These are phyloP conservation scores for Asteroscopus sphinx DNA, from an alignment of 2,888 invertebrate species.

Conservation along the genomic window DNA sequence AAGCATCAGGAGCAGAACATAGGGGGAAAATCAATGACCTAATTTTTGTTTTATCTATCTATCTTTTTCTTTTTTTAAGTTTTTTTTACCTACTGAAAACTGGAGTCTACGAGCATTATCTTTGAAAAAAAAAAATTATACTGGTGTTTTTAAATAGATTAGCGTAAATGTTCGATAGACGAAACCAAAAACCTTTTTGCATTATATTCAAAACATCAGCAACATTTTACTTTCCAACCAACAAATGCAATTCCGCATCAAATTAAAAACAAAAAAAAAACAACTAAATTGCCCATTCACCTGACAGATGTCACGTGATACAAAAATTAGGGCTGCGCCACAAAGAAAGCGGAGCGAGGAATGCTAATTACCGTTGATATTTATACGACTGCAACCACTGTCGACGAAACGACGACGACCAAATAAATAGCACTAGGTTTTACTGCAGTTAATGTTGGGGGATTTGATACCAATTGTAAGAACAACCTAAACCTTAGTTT, in stretches of 20 bases:
- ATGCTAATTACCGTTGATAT: constrained; percentile 84
- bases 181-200: not conserved
- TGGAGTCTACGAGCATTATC: too few species aligned
- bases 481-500: too few species aligned
- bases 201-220: not conserved
- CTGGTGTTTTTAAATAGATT: not conserved
- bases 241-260: constrained; percentile 13
- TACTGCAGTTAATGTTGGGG: constrained; percentile 59
- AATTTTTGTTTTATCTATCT: too few species aligned
- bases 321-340: constrained; percentile 71
- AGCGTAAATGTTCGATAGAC: too few species aligned
- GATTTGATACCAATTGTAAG: constrained; percentile 53
- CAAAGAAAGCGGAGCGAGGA: constrained; percentile 62
- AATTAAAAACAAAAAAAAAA: constrained; percentile 14
- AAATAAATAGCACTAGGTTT: constrained; percentile 72
- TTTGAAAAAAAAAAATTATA: too few species aligned
- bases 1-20: too few species aligned
- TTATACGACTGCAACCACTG: constrained; percentile 80
- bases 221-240: not conserved
- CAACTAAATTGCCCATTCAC: constrained; percentile 44
- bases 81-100: too few species aligned
- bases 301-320: constrained; percentile 71
- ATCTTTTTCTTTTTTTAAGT: too few species aligned
- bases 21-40: too few species aligned
- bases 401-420: constrained; percentile 74